Conservation (phyloP, 2,888 invertebrate genomes). For the Thymelicus acteon region DNA sequence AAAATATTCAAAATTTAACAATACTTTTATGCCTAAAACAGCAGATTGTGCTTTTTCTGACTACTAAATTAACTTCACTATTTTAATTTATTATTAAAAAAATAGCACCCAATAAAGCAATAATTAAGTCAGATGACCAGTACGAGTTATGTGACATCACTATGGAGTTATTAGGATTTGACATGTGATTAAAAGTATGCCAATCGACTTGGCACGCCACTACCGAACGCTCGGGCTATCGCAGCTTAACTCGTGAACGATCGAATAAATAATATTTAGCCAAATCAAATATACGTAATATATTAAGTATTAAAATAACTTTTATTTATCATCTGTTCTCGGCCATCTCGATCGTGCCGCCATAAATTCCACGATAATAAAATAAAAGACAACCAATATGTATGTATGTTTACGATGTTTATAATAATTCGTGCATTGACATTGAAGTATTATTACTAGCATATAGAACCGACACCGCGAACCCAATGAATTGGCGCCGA, state of each 20-base stretch:
- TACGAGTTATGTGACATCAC: too few species aligned
- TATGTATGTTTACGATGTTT: constrained; percentile 11
- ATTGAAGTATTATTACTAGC: too few species aligned
- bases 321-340: constrained; percentile 7
- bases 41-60: too few species aligned
- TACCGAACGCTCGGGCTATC: background rate
- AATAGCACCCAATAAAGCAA: too few species aligned
- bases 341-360: background rate
- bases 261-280: constrained; percentile 5
- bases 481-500: too few species aligned
- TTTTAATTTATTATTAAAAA: too few species aligned
- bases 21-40: too few species aligned
- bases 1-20: too few species aligned
- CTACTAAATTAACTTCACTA: too few species aligned
- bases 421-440: constrained; percentile 12
- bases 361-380: constrained; percentile 1
- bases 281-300: constrained; percentile 2
- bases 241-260: background rate
- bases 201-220: constrained; percentile 3
- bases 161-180: background rate
- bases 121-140: too few species aligned
- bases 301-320: background rate
- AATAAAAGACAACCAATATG: background rate
- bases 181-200: background rate
- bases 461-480: too few species aligned